These are phyloP conservation scores for Amblyopsis hoosieri DNA, from an alignment of 2,797 vertebrate genomes.

Conservation along the genomic window DNA sequence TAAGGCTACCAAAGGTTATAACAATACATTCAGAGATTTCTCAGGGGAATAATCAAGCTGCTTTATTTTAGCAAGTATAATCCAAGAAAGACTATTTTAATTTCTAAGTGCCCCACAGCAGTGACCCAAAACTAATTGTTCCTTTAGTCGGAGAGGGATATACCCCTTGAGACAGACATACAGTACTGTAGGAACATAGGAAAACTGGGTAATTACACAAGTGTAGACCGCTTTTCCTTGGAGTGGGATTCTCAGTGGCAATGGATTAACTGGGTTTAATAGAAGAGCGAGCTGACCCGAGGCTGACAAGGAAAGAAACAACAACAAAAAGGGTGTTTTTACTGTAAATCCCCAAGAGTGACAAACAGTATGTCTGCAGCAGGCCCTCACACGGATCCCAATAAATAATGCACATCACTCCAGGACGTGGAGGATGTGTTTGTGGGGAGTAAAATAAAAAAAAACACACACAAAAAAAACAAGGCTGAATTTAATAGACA, in stretches of 20 bases:
- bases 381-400: not conserved
- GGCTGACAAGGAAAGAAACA: constrained; percentile 40
- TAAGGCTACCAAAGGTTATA: constrained; percentile 58
- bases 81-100: constrained; percentile 75
- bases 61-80: constrained; percentile 74
- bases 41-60: constrained; percentile 65
- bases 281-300: constrained; percentile 50
- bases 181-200: constrained; percentile 25
- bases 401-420: constrained; percentile 32
- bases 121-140: constrained; percentile 80
- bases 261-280: constrained; percentile 60
- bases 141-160: constrained; percentile 66
- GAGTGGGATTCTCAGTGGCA: constrained; percentile 46
- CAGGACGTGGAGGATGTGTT: constrained; percentile 7
- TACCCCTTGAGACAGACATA: constrained; percentile 65
- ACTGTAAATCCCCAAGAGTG: constrained; percentile 34
- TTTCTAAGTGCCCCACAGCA: constrained; percentile 75
- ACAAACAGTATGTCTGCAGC: constrained; percentile 22
- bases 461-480: too few relatives aligned
- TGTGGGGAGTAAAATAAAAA: not conserved
- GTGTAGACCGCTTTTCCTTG: constrained; percentile 55
- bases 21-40: constrained; percentile 28
- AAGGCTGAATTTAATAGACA: too few relatives aligned
- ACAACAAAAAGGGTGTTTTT: constrained; percentile 36
- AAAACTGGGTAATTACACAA: constrained; percentile 73